These are phyloP conservation scores for Macrophya annulata DNA, from an alignment of 2,888 invertebrate species.

Conservation along the genomic window DNA sequence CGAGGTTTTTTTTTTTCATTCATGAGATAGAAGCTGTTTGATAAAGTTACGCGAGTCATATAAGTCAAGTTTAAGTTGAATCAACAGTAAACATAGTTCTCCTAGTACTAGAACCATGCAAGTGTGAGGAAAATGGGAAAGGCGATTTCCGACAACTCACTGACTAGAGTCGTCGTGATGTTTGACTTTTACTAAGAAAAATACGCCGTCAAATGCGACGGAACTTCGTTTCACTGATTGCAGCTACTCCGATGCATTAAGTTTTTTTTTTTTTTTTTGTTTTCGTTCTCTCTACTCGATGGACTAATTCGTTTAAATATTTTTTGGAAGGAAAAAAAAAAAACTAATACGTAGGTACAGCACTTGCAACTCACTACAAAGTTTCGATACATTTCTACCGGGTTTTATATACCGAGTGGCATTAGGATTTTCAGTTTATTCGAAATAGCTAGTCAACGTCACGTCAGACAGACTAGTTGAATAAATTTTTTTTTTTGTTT, in stretches of 20 bases:
- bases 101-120: neutral
- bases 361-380: neutral
- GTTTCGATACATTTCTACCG: neutral
- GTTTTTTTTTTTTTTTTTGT: slow-evolving; percentile 16
- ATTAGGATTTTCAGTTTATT: neutral
- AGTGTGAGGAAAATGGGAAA: slow-evolving; percentile 16
- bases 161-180: neutral
- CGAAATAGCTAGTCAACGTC: neutral
- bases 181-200: slow-evolving; percentile 54
- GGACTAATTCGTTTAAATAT: neutral
- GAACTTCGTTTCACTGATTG: slow-evolving; percentile 54
- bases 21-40: slow-evolving; percentile 13
- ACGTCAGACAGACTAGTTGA: neutral
- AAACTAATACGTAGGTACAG: neutral
- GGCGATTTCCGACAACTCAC: neutral
- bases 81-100: slow-evolving; percentile 19
- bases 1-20: neutral
- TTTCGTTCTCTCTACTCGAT: neutral
- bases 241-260: slow-evolving; percentile 24
- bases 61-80: slow-evolving; percentile 32
- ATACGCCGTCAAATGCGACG: slow-evolving; percentile 51
- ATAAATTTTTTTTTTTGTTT: neutral
- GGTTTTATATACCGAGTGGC: slow-evolving; percentile 3
- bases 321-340: slow-evolving; percentile 12
- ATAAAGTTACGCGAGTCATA: slow-evolving; percentile 34